phyloP scores from a whole-genome alignment of 2,888 invertebrate genomes.

The Heliconius charithonia region DNA sequence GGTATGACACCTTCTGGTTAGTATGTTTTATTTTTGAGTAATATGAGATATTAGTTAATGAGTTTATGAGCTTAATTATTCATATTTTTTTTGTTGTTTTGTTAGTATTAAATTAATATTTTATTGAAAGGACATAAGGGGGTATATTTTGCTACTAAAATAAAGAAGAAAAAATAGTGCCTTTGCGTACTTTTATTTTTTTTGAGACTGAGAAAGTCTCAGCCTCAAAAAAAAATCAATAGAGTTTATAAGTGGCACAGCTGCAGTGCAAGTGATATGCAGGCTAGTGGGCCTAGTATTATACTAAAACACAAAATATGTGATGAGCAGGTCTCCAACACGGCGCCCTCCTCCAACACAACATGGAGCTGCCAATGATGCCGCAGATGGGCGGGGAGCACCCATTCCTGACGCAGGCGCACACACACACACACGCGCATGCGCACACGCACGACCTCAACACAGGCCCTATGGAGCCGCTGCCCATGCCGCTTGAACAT shows the following conservation, averaged over 20 bases:
- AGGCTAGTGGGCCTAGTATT: neutral
- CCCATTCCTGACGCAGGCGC: conserved; percentile 52
- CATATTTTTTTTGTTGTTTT: no score
- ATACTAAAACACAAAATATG: neutral
- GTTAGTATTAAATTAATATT: no score
- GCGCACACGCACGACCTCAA: conserved; percentile 50
- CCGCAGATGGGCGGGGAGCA: conserved; percentile 86
- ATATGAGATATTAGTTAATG: neutral
- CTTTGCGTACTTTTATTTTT: no score
- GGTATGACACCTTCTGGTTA: conserved; percentile 61
- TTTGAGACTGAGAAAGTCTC: no score
- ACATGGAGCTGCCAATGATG: conserved; percentile 82
- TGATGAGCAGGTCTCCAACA: conserved; percentile 48
- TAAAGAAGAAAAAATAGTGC: no score
- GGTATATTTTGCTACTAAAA: no score
- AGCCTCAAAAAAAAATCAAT: no score
- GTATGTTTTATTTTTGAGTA: neutral
- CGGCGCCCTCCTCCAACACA: conserved; percentile 59
- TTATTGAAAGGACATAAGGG: no score
- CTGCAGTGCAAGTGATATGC: no score
- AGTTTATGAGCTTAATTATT: neutral
- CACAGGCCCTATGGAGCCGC: conserved; percentile 63
- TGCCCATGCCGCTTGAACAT: conserved; percentile 62
- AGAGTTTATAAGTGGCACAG: no score
- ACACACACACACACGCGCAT: conserved; percentile 38